These are phyloP conservation scores for Melieria picta DNA, from an alignment of 2,888 invertebrate genomes.

Conservation along the genomic window DNA sequence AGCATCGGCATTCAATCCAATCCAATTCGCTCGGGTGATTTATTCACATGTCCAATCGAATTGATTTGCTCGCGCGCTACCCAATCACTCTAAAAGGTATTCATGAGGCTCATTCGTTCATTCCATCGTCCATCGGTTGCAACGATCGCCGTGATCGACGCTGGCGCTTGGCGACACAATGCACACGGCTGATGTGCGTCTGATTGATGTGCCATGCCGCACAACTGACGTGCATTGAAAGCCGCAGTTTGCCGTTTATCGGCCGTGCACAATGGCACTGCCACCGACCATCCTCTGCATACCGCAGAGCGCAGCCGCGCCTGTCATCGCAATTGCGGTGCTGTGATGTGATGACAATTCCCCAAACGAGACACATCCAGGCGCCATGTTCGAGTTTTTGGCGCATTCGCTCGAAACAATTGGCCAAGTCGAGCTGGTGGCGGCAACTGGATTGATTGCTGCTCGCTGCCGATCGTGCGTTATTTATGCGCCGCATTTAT, in stretches of 20 bases:
- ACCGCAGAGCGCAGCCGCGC: slow-evolving; percentile 15
- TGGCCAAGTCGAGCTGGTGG: slow-evolving; percentile 5
- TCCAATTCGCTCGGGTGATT: slow-evolving; percentile 55
- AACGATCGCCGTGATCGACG: no score
- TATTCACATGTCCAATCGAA: slow-evolving; percentile 67
- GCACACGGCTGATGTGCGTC: slow-evolving; percentile 52
- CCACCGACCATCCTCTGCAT: slow-evolving; percentile 1
- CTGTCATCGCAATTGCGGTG: slow-evolving; percentile 10
- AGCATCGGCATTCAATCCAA: slow-evolving; percentile 30
- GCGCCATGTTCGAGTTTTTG: slow-evolving; percentile 59
- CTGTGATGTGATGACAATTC: slow-evolving; percentile 55
- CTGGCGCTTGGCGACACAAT: slow-evolving; percentile 12
- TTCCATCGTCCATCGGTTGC: no score
- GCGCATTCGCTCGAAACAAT: slow-evolving; percentile 14
- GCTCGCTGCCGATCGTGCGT: slow-evolving; percentile 13
- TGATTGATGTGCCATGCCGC: slow-evolving; percentile 66
- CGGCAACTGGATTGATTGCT: not conserved
- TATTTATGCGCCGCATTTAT: slow-evolving; percentile 28
- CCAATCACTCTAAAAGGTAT: slow-evolving; percentile 5
- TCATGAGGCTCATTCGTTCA: slow-evolving; percentile 16
- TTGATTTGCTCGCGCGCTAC: slow-evolving; percentile 61
- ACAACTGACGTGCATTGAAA: slow-evolving; percentile 58
- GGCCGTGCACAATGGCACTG: not conserved
- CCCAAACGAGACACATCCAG: slow-evolving; percentile 53
- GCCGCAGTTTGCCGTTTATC: no score